Evolutionary conservation across 2,888 invertebrate genomes (phyloP).

Genomic region (Eucriotettix oculatus): DNA sequence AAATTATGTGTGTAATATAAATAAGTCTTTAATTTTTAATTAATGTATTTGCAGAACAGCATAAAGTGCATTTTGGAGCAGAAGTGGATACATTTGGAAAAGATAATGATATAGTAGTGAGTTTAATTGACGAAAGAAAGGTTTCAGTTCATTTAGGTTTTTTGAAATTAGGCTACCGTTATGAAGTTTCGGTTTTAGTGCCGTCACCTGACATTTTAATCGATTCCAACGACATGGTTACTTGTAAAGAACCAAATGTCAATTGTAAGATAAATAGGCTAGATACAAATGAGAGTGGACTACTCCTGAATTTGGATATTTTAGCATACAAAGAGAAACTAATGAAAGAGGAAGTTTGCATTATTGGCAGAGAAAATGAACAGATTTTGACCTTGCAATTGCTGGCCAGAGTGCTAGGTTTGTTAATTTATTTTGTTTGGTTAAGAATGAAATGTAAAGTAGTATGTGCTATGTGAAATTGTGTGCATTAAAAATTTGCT

Average conservation of each 20-base stretch:
- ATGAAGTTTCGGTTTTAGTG: constrained; percentile 12
- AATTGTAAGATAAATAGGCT: constrained; percentile 6
- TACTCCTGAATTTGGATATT: constrained; percentile 9
- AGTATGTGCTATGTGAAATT: too few relatives aligned
- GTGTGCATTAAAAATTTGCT: too few relatives aligned
- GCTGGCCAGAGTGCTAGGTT: constrained; percentile 10
- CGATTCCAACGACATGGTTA: neutral
- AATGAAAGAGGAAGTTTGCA: constrained; percentile 9
- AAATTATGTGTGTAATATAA: neutral
- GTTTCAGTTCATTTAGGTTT: constrained; percentile 23
- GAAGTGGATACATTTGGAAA: constrained; percentile 11
- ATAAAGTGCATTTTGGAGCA: constrained; percentile 13
- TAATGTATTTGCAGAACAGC: constrained; percentile 1
- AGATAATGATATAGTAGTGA: constrained; percentile 18
- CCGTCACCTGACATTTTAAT: neutral
- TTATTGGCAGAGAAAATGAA: constrained; percentile 2
- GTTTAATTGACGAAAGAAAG: constrained; percentile 15
- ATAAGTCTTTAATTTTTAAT: neutral
- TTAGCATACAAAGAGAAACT: constrained; percentile 13
- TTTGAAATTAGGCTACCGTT: constrained; percentile 23
- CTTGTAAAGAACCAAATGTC: constrained; percentile 6
- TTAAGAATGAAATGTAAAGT: too few relatives aligned
- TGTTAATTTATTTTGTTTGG: neutral
- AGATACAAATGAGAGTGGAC: neutral
- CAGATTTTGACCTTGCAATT: constrained; percentile 1